phyloP scores from a whole-genome alignment of 35 echinoderm and acorn worm species.

The Heliocidaris tuberculata region DNA sequence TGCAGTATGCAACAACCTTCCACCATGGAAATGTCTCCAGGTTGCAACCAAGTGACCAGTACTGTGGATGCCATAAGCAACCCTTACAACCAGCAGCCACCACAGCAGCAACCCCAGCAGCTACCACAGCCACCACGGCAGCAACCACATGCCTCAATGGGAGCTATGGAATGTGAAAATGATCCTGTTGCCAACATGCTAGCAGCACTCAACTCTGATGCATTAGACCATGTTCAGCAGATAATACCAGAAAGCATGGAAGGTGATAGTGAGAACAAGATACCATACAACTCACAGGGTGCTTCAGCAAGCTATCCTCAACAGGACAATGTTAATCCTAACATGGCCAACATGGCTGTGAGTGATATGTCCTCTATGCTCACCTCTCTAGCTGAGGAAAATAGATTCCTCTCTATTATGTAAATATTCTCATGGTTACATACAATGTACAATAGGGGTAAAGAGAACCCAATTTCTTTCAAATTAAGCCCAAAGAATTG shows the following conservation, averaged over 20 bases:
- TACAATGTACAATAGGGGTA: background rate
- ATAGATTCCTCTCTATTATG: constrained; percentile 89
- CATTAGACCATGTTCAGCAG: constrained; percentile 83
- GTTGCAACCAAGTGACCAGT: constrained; percentile 93
- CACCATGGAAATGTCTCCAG: constrained; percentile 93
- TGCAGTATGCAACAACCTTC: constrained; percentile 48
- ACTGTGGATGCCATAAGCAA: constrained; percentile 62
- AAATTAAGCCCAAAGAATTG: background rate
- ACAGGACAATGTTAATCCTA: constrained; percentile 32
- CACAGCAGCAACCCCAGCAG: background rate
- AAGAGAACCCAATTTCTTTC: background rate
- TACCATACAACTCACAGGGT: constrained; percentile 41
- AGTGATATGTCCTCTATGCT: constrained; percentile 99
- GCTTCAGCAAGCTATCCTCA: background rate
- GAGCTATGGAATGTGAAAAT: constrained; percentile 59
- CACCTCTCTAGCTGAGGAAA: constrained; percentile 91
- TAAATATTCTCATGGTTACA: constrained; percentile 32
- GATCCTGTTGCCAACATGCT: constrained; percentile 86
- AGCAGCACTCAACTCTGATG: constrained; percentile 79
- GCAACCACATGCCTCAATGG: background rate
- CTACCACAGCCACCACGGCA: background rate
- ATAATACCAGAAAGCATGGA: constrained; percentile 63
- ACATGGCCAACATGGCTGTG: constrained; percentile 87
- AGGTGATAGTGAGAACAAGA: background rate
- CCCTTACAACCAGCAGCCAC: constrained; percentile 17